Percentiles rank a stretch among this genome's conserved stretches.
phyloP scores from a whole-genome alignment of 2,113 vertebrate genomes.

The Ceuthmochares aereus region DNA sequence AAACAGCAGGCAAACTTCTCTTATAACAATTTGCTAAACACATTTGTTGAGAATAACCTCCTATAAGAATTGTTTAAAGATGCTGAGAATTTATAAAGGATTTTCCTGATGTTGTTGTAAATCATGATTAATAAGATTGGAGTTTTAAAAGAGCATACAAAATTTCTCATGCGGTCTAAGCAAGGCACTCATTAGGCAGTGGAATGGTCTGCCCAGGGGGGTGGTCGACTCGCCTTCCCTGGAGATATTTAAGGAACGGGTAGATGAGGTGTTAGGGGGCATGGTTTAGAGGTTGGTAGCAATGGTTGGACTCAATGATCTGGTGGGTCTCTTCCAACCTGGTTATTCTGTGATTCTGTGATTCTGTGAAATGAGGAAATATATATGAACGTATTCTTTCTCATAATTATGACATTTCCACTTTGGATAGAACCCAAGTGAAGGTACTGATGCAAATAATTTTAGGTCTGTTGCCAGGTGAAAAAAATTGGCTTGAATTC shows the following conservation, averaged over 20 bases:
- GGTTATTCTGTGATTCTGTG: too few relatives aligned
- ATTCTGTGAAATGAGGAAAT: not conserved
- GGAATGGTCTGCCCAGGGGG: too few relatives aligned
- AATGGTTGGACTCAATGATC: too few relatives aligned
- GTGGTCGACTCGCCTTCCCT: too few relatives aligned
- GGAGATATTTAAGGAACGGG: too few relatives aligned
- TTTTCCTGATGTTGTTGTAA: not conserved
- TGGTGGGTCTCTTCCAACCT: too few relatives aligned
- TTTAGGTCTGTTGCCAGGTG: not conserved
- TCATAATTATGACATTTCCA: not conserved
- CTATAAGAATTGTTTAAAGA: not conserved
- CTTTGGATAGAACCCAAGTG: not conserved
- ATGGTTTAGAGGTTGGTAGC: too few relatives aligned
- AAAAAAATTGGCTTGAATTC: not conserved
- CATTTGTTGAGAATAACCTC: not conserved
- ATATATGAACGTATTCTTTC: not conserved
- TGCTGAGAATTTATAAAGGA: not conserved
- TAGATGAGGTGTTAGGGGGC: too few relatives aligned
- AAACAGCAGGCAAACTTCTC: slow-evolving; percentile 20
- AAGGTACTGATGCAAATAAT: not conserved
- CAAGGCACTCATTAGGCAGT: not conserved
- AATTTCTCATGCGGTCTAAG: not conserved
- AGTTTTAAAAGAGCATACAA: not conserved
- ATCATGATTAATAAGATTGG: not conserved
- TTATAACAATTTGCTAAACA: not conserved